A percentile compares a stretch with the other conserved stretches of the same genome.
phyloP scores from a whole-genome alignment of 2,888 invertebrate species.

The Drosophila sordidula region DNA sequence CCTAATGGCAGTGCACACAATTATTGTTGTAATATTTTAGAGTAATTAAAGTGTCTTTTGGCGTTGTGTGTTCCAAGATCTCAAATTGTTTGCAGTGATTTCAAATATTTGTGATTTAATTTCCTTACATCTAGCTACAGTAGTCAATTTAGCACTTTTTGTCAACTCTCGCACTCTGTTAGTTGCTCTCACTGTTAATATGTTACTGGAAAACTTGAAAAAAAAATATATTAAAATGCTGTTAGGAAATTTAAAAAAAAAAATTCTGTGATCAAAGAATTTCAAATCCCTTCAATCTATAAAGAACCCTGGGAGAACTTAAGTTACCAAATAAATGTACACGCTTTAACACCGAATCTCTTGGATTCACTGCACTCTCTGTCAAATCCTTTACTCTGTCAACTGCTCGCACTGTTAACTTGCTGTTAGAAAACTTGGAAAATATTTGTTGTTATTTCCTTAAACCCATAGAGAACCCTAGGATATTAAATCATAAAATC shows the following conservation, averaged over 20 bases:
- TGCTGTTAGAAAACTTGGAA: neutral
- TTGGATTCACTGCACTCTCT: slow-evolving; percentile 7
- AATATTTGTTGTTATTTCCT: neutral
- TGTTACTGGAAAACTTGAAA: too few species aligned
- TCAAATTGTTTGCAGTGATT: neutral
- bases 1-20: neutral
- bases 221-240: neutral
- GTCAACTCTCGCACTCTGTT: too few species aligned
- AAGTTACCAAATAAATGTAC: neutral
- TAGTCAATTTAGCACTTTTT: neutral
- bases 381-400: slow-evolving; percentile 1
- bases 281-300: neutral
- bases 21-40: neutral
- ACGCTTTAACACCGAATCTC: neutral
- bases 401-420: neutral
- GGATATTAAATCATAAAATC: neutral
- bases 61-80: neutral
- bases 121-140: too few species aligned
- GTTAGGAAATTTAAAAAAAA: neutral
- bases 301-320: neutral
- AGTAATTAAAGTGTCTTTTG: neutral
- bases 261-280: neutral
- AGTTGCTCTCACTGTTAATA: too few species aligned
- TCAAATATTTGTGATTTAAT: neutral
- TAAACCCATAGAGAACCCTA: neutral